phyloP scores from a whole-genome alignment of 2,113 vertebrate species.

The Nothobranchius furzeri region DNA sequence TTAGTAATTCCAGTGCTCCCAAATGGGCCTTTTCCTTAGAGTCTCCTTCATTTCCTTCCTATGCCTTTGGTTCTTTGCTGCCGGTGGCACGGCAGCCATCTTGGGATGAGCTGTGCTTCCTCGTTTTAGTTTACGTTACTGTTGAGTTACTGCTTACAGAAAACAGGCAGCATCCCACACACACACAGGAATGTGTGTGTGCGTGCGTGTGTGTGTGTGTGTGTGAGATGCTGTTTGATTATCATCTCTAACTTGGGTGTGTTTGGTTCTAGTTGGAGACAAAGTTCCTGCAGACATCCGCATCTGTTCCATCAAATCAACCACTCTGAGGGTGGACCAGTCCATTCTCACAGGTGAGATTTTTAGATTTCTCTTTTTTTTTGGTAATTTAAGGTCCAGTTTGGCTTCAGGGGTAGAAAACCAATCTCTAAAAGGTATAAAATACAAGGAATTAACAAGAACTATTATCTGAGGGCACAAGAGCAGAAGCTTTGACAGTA shows the following conservation, averaged over 20 bases:
- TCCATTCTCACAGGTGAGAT: conserved; percentile 93
- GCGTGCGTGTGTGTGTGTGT: too few species aligned
- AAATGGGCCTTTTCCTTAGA: conserved; percentile 74
- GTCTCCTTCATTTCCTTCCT: conserved; percentile 65
- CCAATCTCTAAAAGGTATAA: too few species aligned
- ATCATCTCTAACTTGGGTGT: conserved; percentile 17
- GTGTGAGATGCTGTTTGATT: background rate
- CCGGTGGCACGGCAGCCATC: conserved; percentile 28
- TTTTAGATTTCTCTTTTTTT: too few species aligned
- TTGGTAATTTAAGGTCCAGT: too few species aligned
- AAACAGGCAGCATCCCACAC: conserved; percentile 12
- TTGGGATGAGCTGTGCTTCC: conserved; percentile 34
- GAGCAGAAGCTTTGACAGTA: too few species aligned
- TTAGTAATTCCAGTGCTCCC: conserved; percentile 57
- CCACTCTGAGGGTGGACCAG: conserved; percentile 95
- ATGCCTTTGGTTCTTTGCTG: conserved; percentile 43
- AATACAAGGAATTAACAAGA: too few species aligned
- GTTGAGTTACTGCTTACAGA: conserved; percentile 22
- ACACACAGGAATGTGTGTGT: background rate
- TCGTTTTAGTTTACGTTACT: conserved; percentile 46
- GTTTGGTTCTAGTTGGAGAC: conserved; percentile 87
- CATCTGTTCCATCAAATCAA: conserved; percentile 96
- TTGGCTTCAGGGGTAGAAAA: too few species aligned
- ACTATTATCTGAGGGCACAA: too few species aligned
- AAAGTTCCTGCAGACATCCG: conserved; percentile 99